A percentile compares a stretch with the other conserved stretches of the same genome.
These are phyloP conservation scores for Aleiodes testaceus DNA, from an alignment of 2,888 invertebrate species.

Conservation along the genomic window DNA sequence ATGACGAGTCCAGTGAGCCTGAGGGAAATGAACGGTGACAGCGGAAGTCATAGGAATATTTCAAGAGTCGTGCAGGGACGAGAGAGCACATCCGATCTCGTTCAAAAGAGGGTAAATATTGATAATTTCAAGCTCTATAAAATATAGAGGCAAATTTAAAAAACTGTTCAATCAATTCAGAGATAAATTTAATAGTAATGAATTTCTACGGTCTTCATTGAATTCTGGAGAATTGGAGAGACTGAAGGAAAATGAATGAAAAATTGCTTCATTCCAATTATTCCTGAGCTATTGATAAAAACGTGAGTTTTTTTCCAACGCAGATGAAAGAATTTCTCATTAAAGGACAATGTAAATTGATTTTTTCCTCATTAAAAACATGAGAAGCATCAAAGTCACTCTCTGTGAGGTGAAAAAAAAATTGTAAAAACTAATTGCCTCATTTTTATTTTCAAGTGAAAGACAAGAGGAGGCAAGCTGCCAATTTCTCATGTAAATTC, in stretches of 20 bases:
- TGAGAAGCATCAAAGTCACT: too few relatives aligned
- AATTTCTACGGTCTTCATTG: neutral
- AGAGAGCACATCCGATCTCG: slow-evolving; percentile 60
- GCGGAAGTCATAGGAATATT: slow-evolving; percentile 50
- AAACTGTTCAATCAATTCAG: slow-evolving; percentile 24
- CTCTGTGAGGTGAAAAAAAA: too few relatives aligned
- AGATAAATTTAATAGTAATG: slow-evolving; percentile 10
- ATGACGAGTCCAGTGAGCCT: slow-evolving; percentile 58
- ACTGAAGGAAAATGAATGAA: slow-evolving; percentile 8
- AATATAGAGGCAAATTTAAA: neutral
- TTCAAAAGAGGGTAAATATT: slow-evolving; percentile 68
- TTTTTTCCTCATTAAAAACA: too few relatives aligned
- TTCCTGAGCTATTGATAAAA: slow-evolving; percentile 2
- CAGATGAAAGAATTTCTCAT: neutral
- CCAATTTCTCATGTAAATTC: too few relatives aligned
- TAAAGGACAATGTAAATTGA: neutral
- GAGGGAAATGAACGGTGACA: slow-evolving; percentile 58
- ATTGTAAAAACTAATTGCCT: too few relatives aligned
- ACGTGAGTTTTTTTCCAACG: neutral
- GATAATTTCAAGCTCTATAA: neutral
- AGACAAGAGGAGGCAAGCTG: too few relatives aligned
- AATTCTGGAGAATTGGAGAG: slow-evolving; percentile 1
- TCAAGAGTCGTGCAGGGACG: slow-evolving; percentile 54
- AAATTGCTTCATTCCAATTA: slow-evolving; percentile 10
- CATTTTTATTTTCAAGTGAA: too few relatives aligned